Conservation (phyloP, 2,888 invertebrate genomes). For the Clanis bilineata region DNA sequence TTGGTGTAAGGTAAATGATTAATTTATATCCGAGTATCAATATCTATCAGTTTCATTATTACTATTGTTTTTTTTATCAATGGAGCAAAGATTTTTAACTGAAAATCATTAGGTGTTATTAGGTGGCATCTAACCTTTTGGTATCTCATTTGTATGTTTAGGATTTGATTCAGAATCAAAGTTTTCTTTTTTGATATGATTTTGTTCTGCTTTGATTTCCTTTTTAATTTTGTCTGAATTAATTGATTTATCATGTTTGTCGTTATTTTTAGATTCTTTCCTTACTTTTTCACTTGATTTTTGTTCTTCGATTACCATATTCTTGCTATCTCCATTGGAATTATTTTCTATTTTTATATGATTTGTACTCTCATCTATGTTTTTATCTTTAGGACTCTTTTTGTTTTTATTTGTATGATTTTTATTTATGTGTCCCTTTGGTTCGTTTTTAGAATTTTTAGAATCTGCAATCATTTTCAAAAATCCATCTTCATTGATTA, state of each 20-base stretch:
- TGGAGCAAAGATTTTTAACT: background rate
- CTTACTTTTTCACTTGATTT: constrained; percentile 28
- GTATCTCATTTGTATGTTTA: constrained; percentile 14
- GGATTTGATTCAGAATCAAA: constrained; percentile 20
- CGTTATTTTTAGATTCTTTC: constrained; percentile 23
- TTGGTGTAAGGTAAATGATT: no score
- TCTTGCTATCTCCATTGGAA: constrained; percentile 27
- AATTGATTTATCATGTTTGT: background rate
- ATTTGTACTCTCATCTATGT: constrained; percentile 29
- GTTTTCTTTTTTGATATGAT: constrained; percentile 22
- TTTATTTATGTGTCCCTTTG: constrained; percentile 36
- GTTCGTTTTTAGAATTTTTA: constrained; percentile 24
- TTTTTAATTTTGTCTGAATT: background rate
- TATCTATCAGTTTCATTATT: no score
- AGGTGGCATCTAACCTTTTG: background rate
- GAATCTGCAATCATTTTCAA: constrained; percentile 88
- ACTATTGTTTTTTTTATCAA: background rate
- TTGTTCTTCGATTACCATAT: constrained; percentile 29
- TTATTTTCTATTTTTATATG: constrained; percentile 20
- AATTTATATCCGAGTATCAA: no score
- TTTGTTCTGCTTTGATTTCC: background rate
- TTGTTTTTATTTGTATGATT: constrained; percentile 33
- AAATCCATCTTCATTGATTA: constrained; percentile 91
- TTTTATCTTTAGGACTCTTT: constrained; percentile 31
- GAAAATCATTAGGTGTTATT: no score